phyloP scores from a whole-genome alignment of 2,113 vertebrate species.

The Corydoras sp. region DNA sequence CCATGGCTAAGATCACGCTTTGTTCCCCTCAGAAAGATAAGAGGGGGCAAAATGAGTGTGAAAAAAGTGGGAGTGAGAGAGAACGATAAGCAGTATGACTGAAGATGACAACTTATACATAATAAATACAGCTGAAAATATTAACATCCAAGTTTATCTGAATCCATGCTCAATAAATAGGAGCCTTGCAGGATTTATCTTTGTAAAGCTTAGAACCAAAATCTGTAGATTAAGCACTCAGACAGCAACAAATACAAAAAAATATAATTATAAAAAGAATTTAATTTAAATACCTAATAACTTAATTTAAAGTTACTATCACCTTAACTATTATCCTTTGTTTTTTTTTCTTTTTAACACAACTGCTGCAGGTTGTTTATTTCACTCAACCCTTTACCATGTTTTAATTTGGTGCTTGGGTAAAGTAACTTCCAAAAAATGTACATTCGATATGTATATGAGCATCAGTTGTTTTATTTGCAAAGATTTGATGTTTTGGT shows the following conservation, averaged over 20 bases:
- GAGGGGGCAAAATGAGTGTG: slow-evolving; percentile 6
- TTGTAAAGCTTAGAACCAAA: too few relatives aligned
- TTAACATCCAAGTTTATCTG: not conserved
- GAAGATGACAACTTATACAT: slow-evolving; percentile 2
- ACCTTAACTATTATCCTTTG: too few relatives aligned
- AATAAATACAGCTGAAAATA: slow-evolving; percentile 1
- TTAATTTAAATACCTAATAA: not conserved
- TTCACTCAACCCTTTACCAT: too few relatives aligned
- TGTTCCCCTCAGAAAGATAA: slow-evolving; percentile 35
- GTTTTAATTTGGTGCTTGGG: too few relatives aligned
- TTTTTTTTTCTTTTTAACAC: too few relatives aligned
- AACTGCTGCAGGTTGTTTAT: too few relatives aligned
- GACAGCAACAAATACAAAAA: not conserved
- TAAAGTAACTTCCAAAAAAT: too few relatives aligned
- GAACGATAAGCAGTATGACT: slow-evolving; percentile 8
- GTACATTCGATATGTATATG: too few relatives aligned
- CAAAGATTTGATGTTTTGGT: too few relatives aligned
- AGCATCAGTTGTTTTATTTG: too few relatives aligned
- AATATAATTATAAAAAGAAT: not conserved
- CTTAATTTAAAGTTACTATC: too few relatives aligned
- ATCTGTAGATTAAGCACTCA: too few relatives aligned
- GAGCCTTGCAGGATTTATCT: not conserved
- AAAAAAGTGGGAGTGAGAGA: slow-evolving; percentile 6
- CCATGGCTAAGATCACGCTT: slow-evolving; percentile 41
- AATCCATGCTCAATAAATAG: not conserved